Evolutionary conservation across 2,888 invertebrate genomes (phyloP).

Genomic region (Ariolimax columbianus): DNA sequence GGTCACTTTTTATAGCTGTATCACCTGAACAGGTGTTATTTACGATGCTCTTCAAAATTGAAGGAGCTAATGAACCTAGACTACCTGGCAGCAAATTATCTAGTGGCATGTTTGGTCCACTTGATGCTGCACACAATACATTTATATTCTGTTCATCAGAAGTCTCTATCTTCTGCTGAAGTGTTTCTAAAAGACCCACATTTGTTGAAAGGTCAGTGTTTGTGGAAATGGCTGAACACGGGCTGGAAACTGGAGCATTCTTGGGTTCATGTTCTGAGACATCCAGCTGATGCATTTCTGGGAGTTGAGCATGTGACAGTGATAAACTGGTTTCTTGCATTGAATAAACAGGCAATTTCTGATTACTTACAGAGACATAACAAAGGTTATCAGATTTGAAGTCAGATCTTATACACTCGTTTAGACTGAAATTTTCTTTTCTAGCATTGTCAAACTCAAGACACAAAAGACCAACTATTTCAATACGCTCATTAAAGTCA

Average conservation of each 20-base stretch:
- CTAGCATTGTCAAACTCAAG: slow-evolving; percentile 56
- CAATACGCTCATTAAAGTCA: slow-evolving; percentile 55
- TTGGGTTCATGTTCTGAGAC: background rate
- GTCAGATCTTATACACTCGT: slow-evolving; percentile 51
- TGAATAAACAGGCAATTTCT: background rate
- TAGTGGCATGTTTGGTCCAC: background rate
- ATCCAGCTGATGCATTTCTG: background rate
- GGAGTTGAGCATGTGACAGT: background rate
- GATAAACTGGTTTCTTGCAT: background rate
- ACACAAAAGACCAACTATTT: slow-evolving; percentile 56
- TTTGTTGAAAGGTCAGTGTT: background rate
- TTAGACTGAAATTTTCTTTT: slow-evolving; percentile 57
- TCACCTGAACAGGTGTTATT: background rate
- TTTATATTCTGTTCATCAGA: background rate
- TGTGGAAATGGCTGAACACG: slow-evolving; percentile 1
- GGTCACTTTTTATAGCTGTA: background rate
- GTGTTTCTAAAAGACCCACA: slow-evolving; percentile 1
- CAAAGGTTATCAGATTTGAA: slow-evolving; percentile 5
- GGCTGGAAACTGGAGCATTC: background rate
- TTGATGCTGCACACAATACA: background rate
- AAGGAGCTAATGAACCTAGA: background rate
- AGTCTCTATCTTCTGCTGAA: background rate
- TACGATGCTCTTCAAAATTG: background rate
- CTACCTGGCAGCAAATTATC: background rate
- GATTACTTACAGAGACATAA: slow-evolving; percentile 20